A percentile compares a stretch with the other conserved stretches of the same genome.
phyloP scores from a whole-genome alignment of 2,797 vertebrate genomes.

The Chanos chanos region DNA sequence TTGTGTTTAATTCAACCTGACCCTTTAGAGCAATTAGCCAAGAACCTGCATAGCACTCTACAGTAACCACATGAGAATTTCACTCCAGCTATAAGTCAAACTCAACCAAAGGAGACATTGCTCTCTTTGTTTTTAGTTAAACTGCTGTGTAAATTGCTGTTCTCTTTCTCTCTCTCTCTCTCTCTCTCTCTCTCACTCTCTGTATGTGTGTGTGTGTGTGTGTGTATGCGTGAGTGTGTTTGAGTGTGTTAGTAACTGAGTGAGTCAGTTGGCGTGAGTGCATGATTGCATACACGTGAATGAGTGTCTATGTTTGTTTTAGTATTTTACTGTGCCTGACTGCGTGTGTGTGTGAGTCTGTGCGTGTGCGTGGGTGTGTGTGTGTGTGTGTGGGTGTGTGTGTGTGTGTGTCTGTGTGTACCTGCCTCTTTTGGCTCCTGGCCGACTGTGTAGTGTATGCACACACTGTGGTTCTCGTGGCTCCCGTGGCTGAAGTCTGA shows the following conservation, averaged over 20 bases:
- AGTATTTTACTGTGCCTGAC: neutral
- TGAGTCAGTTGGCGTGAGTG: neutral
- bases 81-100: no score
- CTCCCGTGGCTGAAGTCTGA: constrained; percentile 21
- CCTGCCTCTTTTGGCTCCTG: neutral
- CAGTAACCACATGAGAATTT: no score
- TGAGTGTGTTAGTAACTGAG: neutral
- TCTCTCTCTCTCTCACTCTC: neutral
- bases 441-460: neutral
- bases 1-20: no score
- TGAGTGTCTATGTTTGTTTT: no score
- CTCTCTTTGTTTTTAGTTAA: no score
- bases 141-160: no score
- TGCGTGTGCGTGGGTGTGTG: no score
- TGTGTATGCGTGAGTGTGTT: neutral
- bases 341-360: neutral
- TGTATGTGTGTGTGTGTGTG: constrained; percentile 1
- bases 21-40: no score
- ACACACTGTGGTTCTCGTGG: constrained; percentile 31
- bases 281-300: constrained; percentile 4
- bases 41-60: no score
- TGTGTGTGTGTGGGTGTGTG: no score
- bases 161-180: no score
- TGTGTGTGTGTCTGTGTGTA: neutral
- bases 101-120: no score